phyloP scores from a whole-genome alignment of 2,113 vertebrate genomes.

The Terrapene triunguis region DNA sequence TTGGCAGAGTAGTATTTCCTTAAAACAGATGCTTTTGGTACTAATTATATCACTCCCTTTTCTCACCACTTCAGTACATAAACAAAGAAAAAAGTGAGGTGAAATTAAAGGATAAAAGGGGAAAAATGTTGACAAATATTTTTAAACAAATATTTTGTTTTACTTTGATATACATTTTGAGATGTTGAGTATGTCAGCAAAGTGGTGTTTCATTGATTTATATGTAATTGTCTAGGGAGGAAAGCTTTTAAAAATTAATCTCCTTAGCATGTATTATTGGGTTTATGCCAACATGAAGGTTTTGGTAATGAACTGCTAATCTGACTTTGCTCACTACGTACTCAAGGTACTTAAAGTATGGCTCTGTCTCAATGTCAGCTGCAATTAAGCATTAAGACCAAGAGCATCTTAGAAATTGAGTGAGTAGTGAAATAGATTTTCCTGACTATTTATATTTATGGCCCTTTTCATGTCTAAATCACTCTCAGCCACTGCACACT shows the following conservation, averaged over 20 bases:
- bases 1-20: neutral
- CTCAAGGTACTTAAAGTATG: conserved; percentile 6
- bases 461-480: neutral
- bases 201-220: neutral
- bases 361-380: conserved; percentile 30
- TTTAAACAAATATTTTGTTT: conserved; percentile 11
- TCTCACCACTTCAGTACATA: neutral
- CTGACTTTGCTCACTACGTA: neutral
- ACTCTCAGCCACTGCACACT: neutral
- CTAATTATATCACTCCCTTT: neutral
- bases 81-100: neutral
- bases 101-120: conserved; percentile 28
- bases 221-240: conserved; percentile 1
- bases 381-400: conserved; percentile 31
- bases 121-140: conserved; percentile 46
- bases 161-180: conserved; percentile 8
- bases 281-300: conserved; percentile 33
- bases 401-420: conserved; percentile 4
- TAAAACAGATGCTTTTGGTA: conserved; percentile 3
- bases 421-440: conserved; percentile 14
- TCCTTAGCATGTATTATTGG: conserved; percentile 18
- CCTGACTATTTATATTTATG: conserved; percentile 10
- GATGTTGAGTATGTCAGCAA: neutral
- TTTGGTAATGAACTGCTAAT: conserved; percentile 61
- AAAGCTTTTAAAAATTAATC: conserved; percentile 35